Evolutionary conservation across 2,888 invertebrate species (phyloP).

Genomic region (Lochmaea capreae): DNA sequence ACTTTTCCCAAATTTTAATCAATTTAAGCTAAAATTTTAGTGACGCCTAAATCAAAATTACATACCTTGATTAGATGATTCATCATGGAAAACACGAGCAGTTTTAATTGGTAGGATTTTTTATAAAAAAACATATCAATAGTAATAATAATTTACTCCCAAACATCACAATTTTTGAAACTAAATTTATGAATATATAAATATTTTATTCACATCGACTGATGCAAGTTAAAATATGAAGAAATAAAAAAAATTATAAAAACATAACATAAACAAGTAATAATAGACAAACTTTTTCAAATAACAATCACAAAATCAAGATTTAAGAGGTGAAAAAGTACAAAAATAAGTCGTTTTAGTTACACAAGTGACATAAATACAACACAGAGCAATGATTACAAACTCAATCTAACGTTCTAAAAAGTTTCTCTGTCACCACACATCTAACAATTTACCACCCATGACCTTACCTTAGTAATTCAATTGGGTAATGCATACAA

Average conservation of each 20-base stretch:
- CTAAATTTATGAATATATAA: constrained; percentile 45
- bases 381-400: neutral
- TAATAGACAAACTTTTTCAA: constrained; percentile 33
- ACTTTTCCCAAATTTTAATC: too few species aligned
- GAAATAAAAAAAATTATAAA: constrained; percentile 39
- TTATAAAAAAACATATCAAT: neutral
- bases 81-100: too few species aligned
- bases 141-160: constrained; percentile 42
- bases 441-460: neutral
- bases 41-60: too few species aligned
- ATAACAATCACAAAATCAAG: constrained; percentile 32
- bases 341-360: neutral
- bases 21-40: too few species aligned
- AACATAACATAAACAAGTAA: constrained; percentile 41
- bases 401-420: neutral
- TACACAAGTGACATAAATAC: neutral
- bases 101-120: too few species aligned
- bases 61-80: too few species aligned
- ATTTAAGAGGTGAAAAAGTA: constrained; percentile 21
- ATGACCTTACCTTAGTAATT: too few species aligned
- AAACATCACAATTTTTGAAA: constrained; percentile 42
- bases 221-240: constrained; percentile 39
- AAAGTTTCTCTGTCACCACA: neutral
- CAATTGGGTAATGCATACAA: too few species aligned
- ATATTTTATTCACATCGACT: constrained; percentile 44